phyloP scores from a whole-genome alignment of 2,888 invertebrate genomes.

The Osmoderma eremita region DNA sequence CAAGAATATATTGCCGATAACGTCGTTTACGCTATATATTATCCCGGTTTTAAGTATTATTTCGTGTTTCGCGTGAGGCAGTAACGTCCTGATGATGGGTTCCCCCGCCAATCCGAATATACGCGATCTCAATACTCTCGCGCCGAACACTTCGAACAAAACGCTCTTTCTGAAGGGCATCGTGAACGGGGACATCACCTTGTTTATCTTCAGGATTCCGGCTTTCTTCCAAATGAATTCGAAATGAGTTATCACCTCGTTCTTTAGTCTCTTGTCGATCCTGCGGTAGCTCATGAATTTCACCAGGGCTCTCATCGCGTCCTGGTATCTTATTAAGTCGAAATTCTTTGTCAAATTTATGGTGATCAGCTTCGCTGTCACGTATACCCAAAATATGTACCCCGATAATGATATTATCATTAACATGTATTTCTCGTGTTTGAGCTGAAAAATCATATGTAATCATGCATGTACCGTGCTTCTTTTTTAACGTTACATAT shows the following conservation, averaged over 20 bases:
- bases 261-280: constrained; percentile 46
- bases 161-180: constrained; percentile 45
- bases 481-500: no score
- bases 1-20: constrained; percentile 47
- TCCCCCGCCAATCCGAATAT: constrained; percentile 42
- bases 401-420: constrained; percentile 10
- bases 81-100: constrained; percentile 43
- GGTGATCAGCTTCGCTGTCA: constrained; percentile 41
- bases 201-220: constrained; percentile 39
- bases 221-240: constrained; percentile 50
- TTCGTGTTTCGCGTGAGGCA: constrained; percentile 41
- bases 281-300: constrained; percentile 48
- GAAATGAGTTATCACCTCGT: constrained; percentile 50
- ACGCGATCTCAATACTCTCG: constrained; percentile 36
- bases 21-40: constrained; percentile 47
- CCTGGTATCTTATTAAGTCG: constrained; percentile 47
- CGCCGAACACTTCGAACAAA: constrained; percentile 45
- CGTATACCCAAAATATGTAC: constrained; percentile 34
- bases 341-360: constrained; percentile 41
- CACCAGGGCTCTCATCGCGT: constrained; percentile 48
- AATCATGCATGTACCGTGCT: background rate
- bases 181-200: constrained; percentile 41
- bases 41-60: constrained; percentile 41
- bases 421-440: constrained; percentile 15
- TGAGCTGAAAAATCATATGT: constrained; percentile 1